Evolutionary conservation across 2,888 invertebrate species (phyloP), one percentile per base, ranked within the genome.

Genomic region (Pristionchus japonicus): DNA sequence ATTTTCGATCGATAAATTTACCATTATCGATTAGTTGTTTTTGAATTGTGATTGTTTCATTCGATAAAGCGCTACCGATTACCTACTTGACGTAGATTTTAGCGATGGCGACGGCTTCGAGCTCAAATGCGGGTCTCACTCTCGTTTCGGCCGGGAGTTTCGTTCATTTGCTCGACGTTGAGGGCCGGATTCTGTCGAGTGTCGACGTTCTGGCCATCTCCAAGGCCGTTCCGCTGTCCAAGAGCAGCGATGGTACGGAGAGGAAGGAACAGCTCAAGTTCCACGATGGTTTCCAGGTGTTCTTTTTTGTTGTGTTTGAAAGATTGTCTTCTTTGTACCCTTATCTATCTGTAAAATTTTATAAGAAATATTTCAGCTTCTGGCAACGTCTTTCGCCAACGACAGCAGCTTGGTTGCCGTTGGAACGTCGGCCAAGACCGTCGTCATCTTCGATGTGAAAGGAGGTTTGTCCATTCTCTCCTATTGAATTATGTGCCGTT

Each of bases 371-470:
- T 84, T 64, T 64, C 34, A 87, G 87, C 31, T 87, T 27, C 43
- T 52, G 57, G 34, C 87, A 20, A 80, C 87, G 6, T 34, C 87
- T 57, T 80, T 87, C 87, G 77, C 87, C 4, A 77, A 77, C 37
- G 31, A 77, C 11, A 77, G 57, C n/a, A 40, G 27, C 15, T n/a
- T 57, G 27, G 77, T 47, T 20, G 87, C 87, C 43, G 87, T 87
- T 13, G 87, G 77, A 23, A 87, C 87, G 20, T 80, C 87, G 23
- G 77, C 87, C 37, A 87, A 87, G 74, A 86, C 86, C 34, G 86
- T 86, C 49, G 57, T 86, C 86, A 34, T 86, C 70, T 86, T 86
- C n/a, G 34, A 74, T 31, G 9, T 34, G n/a, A 23, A 85, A 34
- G 31, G 34, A 40, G 82, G 82, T 83, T 20, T 20, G 47, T 20